Percentiles rank a stretch among this genome's conserved stretches.
Evolutionary conservation across 2,797 vertebrate species (phyloP).

Genomic region (Graptemys geographica): DNA sequence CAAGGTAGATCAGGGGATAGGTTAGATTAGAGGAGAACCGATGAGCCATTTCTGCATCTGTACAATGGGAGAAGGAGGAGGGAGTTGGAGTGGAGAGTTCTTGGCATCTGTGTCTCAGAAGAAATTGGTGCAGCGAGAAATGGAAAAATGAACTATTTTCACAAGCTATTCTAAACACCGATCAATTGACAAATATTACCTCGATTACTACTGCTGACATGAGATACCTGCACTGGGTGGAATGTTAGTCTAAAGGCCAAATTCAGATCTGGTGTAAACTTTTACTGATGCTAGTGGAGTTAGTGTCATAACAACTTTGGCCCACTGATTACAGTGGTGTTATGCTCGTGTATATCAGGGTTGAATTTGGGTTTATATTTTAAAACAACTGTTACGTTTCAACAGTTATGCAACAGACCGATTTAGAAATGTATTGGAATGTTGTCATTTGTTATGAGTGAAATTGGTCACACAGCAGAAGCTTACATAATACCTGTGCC

Average conservation of each 20-base stretch:
- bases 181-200: background rate
- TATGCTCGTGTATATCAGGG: background rate
- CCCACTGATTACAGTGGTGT: background rate
- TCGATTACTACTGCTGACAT: background rate
- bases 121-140: background rate
- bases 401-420: background rate
- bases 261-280: background rate
- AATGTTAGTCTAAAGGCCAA: background rate
- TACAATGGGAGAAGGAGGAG: background rate
- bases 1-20: background rate
- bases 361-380: background rate
- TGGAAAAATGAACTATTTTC: background rate
- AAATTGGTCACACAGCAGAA: background rate
- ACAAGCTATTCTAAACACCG: background rate
- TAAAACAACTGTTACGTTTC: background rate
- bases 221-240: background rate
- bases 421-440: background rate
- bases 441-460: background rate
- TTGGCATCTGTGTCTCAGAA: background rate
- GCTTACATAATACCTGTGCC: background rate
- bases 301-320: background rate
- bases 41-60: background rate
- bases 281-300: background rate
- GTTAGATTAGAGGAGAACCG: background rate
- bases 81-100: background rate